Base-by-base conservation (phyloP, 2,888 invertebrate species). In the Thyatira batis region DNA sequence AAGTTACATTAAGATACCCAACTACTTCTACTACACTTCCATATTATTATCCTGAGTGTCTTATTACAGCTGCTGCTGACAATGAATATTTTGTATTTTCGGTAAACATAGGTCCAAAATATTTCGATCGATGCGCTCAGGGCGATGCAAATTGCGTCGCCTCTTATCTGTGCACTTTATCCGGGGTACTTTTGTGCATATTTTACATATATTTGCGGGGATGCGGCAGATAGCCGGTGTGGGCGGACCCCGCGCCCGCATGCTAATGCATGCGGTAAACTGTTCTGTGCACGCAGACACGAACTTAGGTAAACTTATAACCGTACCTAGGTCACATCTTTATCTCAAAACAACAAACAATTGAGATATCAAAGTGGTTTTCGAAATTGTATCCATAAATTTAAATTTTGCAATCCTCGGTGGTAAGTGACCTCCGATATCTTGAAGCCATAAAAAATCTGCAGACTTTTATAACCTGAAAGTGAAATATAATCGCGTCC, bases 61-160 rank as follows among this genome's bases (percentile, higher is more conserved):
- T n/a, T 33, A 33, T n/a, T 23, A 23, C 23, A 23, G 23, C 23
- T 39, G n/a, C 17, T n/a, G 39, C 39, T 48, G 48, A 48, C 48
- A 48, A 28, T 27, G 48, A 27, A 48, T 48, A 48, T 65, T 64
- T 58, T 60, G 55, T 68, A 65, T 78, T 85, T 87, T 86, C 75
- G 84, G 85, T 87, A 87, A 87, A 82, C 82, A 85, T 80, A 79
- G 82, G 77, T 74, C 81, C 82, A 66, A 82, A 78, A 82, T 78
- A 77, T 80, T 76, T 71, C 71, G 73, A 78, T 74, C 74, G 73
- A 74, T 73, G 69, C 69, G 86, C 89, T 80, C 71, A 67, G 65
- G 84, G 89, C 89, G 76, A 89, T 88, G 89, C 84, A 89, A 89
- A 89, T 90, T 87, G 84, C 86, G 84, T 86, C 84, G 81, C 81